Percentiles rank a stretch among this genome's conserved stretches.
These are phyloP conservation scores for Linurgus olivaceus DNA, from an alignment of 2,797 vertebrate genomes.

Conservation along the genomic window DNA sequence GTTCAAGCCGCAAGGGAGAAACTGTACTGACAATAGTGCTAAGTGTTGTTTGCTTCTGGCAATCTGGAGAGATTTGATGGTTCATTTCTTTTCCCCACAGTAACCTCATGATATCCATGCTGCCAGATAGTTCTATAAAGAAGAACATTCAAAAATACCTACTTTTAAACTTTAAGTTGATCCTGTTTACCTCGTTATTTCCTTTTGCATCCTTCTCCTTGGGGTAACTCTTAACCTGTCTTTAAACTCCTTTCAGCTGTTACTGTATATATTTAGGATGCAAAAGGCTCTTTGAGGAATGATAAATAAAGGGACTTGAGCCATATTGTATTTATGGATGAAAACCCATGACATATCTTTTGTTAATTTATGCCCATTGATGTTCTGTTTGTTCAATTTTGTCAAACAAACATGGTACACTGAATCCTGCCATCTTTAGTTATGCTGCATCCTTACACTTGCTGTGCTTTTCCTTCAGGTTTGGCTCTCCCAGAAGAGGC, in stretches of 20 bases:
- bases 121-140: background rate
- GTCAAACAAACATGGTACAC: background rate
- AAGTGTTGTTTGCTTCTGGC: background rate
- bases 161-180: background rate
- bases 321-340: background rate
- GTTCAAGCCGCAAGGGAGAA: background rate
- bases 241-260: background rate
- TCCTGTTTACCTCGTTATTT: background rate
- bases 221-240: background rate
- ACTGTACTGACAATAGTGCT: background rate
- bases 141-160: background rate
- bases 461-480: background rate
- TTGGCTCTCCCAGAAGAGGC: background rate
- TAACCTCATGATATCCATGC: background rate
- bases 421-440: background rate
- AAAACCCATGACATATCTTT: background rate
- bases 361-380: background rate
- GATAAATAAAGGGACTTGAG: background rate
- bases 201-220: background rate
- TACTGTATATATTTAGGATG: background rate
- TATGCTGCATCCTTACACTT: background rate
- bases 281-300: background rate
- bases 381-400: background rate
- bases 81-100: conserved; percentile 15
- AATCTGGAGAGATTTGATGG: conserved; percentile 7